phyloP scores from a whole-genome alignment of 2,888 invertebrate genomes.

The Scaptomyza parva region DNA sequence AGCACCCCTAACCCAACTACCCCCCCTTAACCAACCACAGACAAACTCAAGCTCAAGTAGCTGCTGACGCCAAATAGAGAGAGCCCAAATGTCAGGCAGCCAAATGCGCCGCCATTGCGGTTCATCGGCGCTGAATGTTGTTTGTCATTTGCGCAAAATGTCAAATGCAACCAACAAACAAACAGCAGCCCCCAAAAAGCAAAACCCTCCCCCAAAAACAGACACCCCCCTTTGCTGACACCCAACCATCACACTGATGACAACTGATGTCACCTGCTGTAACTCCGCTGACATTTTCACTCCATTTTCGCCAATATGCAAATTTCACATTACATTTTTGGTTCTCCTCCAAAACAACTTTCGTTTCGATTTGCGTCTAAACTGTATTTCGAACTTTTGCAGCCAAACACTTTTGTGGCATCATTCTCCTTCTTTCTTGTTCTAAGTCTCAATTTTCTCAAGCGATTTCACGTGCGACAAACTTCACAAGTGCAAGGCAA shows the following conservation, averaged over 20 bases:
- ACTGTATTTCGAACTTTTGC: constrained; percentile 61
- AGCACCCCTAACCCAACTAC: not conserved
- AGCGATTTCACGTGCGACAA: constrained; percentile 84
- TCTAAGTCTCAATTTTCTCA: constrained; percentile 78
- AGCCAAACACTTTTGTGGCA: constrained; percentile 23
- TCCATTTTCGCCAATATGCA: constrained; percentile 71
- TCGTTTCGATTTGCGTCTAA: constrained; percentile 28
- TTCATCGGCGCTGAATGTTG: constrained; percentile 72
- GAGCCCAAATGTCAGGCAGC: constrained; percentile 65
- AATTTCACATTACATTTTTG: too few relatives aligned
- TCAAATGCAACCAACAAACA: constrained; percentile 28
- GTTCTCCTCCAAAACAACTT: too few relatives aligned
- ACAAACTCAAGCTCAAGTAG: constrained; percentile 13
- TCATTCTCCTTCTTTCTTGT: constrained; percentile 27
- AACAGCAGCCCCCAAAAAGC: not conserved
- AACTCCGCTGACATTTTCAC: constrained; percentile 26
- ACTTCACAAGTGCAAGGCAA: constrained; percentile 84
- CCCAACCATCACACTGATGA: constrained; percentile 14
- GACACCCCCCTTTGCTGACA: too few relatives aligned
- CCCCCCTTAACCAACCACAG: not conserved
- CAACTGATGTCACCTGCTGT: constrained; percentile 40
- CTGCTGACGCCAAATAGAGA: too few relatives aligned
- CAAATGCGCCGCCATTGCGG: constrained; percentile 61
- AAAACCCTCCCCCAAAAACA: too few relatives aligned
- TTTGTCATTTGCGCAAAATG: constrained; percentile 69